Evolutionary conservation across 2,888 invertebrate genomes (phyloP), one percentile per base, ranked within the genome.

Genomic region (Lucinisca nassula): DNA sequence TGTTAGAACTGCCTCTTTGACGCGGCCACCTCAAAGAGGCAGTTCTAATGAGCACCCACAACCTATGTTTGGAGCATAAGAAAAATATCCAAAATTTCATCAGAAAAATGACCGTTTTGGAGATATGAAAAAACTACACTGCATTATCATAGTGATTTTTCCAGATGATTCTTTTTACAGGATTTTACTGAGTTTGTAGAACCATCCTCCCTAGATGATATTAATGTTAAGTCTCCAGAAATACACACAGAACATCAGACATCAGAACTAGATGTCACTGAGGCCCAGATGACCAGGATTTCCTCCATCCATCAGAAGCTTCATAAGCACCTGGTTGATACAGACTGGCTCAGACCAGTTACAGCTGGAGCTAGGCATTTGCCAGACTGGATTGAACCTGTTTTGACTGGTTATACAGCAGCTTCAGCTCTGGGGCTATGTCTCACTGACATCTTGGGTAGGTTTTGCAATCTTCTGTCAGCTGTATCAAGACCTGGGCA

Each of bases 131-230:
- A n/a, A n/a, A n/a, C n/a, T n/a, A n/a, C n/a, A n/a, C n/a, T n/a
- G n/a, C n/a, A n/a, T n/a, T n/a, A n/a, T n/a, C n/a, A n/a, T n/a
- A n/a, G n/a, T n/a, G n/a, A n/a, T n/a, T n/a, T n/a, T n/a, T n/a
- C n/a, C n/a, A n/a, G n/a, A n/a, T n/a, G n/a, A n/a, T n/a, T n/a
- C n/a, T n/a, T n/a, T n/a, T 81, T 84, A 72, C 78, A 95, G 95
- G 95, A 95, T 45, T 96, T 95, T 90, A 91, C 90, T 10, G 96
- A 96, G 88, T 91, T 96, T 61, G 92, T 94, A 12, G 94, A 92
- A 21, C 91, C 93, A 14, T 85, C 86, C 21, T 89, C 91, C 4
- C 89, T 95, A 21, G 95, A 94, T 58, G 94, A 94, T 80, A 87
- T 79, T 3, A 30, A n/a, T 12, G 70, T 32, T 12, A 49, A 30